phyloP scores from a whole-genome alignment of 2,797 vertebrate species.

The Aldrovandia affinis region DNA sequence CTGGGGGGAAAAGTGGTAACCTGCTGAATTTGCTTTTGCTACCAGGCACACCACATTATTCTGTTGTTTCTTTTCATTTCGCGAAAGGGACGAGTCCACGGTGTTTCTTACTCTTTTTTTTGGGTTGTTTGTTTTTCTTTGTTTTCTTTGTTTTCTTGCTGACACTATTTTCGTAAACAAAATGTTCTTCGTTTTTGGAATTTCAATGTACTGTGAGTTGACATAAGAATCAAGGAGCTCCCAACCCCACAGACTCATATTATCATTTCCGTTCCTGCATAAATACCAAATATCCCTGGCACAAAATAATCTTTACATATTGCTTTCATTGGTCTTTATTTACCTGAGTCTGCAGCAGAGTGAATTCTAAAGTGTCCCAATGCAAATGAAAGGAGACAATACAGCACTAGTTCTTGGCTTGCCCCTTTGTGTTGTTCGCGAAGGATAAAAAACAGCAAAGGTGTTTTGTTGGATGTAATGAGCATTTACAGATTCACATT shows the following conservation, averaged over 20 bases:
- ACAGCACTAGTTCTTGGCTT: no score
- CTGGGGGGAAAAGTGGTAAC: slow-evolving; percentile 44
- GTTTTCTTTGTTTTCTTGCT: background rate
- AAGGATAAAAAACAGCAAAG: no score
- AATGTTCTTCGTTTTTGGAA: background rate
- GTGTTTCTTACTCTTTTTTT: background rate
- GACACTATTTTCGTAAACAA: background rate
- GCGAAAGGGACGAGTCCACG: background rate
- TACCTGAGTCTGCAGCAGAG: background rate
- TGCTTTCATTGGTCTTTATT: background rate
- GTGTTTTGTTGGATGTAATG: no score
- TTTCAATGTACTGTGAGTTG: background rate
- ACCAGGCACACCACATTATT: slow-evolving; percentile 16
- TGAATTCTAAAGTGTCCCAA: no score
- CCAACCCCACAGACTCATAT: background rate
- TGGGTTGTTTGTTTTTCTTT: background rate
- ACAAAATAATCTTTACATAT: slow-evolving; percentile 4
- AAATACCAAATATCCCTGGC: slow-evolving; percentile 11
- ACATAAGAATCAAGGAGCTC: no score
- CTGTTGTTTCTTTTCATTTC: slow-evolving; percentile 9
- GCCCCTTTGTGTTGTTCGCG: no score
- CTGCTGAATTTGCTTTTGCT: slow-evolving; percentile 47
- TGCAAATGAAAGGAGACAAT: no score
- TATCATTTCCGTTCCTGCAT: background rate
- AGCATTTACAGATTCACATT: no score